Conservation (phyloP, 2,888 invertebrate species). For the Drosophila mayaguana region DNA sequence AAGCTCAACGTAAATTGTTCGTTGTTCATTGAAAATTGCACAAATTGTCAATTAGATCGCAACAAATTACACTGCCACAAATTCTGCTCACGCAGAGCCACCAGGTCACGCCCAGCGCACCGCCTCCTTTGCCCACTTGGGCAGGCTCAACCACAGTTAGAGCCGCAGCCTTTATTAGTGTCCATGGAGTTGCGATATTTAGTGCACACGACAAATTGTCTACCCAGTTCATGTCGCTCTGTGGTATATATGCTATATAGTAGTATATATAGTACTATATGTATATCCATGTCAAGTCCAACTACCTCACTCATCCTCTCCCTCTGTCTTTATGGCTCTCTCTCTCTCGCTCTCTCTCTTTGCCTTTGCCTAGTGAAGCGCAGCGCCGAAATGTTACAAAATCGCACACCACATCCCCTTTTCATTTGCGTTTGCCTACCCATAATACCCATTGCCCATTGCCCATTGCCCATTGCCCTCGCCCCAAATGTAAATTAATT, state of each 20-base stretch:
- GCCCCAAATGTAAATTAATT: conserved; percentile 73
- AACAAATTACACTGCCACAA: conserved; percentile 58
- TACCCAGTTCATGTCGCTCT: background rate
- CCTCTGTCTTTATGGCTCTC: background rate
- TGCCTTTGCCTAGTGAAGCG: conserved; percentile 29
- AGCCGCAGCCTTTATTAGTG: conserved; percentile 24
- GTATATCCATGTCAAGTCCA: conserved; percentile 8
- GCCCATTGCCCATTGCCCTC: conserved; percentile 6
- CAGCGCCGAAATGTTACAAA: conserved; percentile 58
- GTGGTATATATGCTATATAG: conserved; percentile 2
- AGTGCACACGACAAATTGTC: conserved; percentile 45
- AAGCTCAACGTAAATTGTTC: conserved; percentile 22
- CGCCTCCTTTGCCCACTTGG: background rate
- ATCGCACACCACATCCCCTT: conserved; percentile 36
- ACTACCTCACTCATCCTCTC: background rate
- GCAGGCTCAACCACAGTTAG: conserved; percentile 16
- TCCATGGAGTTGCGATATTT: conserved; percentile 49
- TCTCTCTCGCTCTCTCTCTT: background rate
- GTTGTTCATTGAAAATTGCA: conserved; percentile 53
- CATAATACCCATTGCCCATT: conserved; percentile 9
- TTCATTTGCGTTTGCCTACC: background rate
- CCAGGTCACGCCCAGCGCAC: conserved; percentile 9
- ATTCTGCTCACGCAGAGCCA: conserved; percentile 26
- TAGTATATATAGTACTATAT: conserved; percentile 12
- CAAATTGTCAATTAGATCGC: conserved; percentile 66